Evolutionary conservation across 2,797 vertebrate genomes (phyloP), one percentile per base, ranked within the genome.

Genomic region (Chaetophractus vellerosus): DNA sequence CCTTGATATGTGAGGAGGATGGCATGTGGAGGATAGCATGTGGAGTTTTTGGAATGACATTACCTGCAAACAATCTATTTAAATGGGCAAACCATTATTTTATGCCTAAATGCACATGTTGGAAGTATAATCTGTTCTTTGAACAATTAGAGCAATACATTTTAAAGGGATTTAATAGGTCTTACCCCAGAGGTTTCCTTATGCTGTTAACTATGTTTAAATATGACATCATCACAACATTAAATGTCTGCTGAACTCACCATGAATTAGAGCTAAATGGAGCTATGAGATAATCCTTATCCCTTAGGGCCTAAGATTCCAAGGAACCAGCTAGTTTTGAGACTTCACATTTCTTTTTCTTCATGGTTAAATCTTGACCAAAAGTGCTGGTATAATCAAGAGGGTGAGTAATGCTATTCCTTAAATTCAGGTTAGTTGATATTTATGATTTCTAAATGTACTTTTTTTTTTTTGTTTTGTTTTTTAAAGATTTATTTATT

Each of bases 1-100:
- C 96, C 97, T 97, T 97, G 93, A 61, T 91, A 45, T 79, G 24
- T 72, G 71, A 93, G 41, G 33, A 86, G 12, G n/a, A 28, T 90
- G 82, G 64, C 52, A 55, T 52, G 52, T 55, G 52, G 52, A 55
- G 68, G 14, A 26, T 45, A 64, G 11, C 3, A 21, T 92, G 14
- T 68, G 2, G 19, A 38, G 7, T 83, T 85, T 95, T 52, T 93
- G n/a, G 45, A 79, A 80, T 78, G 45, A 88, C 88, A 96, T 48
- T 68, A 50, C 68, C 48, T 81, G 28, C 6, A 84, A 76, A 69
- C 48, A 84, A 21, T 83, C 33, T 69, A 9, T 90, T 90, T 92
- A 85, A 90, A 64, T 26, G 64, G 24, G 4, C 3, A 92, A 48
- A 85, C 28, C 24, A 33, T 76, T 74, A 59, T 76, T 55, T 69